These are phyloP conservation scores for Tupiocoris notatus DNA, from an alignment of 2,888 invertebrate species.

Conservation along the genomic window DNA sequence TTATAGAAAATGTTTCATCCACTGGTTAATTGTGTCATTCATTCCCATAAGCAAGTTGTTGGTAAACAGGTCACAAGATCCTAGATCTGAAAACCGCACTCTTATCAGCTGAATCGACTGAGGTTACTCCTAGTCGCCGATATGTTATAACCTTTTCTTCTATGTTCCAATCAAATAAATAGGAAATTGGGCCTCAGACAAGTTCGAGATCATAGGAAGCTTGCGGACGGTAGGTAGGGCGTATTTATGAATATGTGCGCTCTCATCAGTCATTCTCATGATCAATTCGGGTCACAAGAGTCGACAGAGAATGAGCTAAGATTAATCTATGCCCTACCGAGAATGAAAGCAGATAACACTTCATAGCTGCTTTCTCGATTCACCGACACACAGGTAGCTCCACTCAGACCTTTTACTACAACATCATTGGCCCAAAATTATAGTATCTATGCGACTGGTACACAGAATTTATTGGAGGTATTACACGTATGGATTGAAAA, in stretches of 20 bases:
- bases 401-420: constrained; percentile 7
- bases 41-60: too few relatives aligned
- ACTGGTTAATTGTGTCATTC: too few relatives aligned
- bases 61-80: too few relatives aligned
- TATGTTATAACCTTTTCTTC: neutral
- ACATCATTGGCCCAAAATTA: constrained; percentile 1
- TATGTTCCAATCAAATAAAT: neutral
- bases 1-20: too few relatives aligned
- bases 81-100: too few relatives aligned
- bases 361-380: neutral
- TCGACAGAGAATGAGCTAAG: neutral
- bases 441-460: too few relatives aligned
- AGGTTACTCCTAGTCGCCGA: too few relatives aligned
- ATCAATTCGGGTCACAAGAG: neutral
- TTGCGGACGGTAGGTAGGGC: too few relatives aligned
- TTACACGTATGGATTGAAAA: too few relatives aligned
- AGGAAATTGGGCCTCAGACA: neutral
- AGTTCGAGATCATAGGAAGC: neutral
- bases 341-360: neutral
- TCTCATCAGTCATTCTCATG: neutral
- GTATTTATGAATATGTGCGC: neutral
- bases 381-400: neutral
- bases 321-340: neutral
- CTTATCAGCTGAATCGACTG: too few relatives aligned
- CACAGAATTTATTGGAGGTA: too few relatives aligned